Base-by-base conservation (phyloP, 2,888 invertebrate species). In the Unio pictorum region DNA sequence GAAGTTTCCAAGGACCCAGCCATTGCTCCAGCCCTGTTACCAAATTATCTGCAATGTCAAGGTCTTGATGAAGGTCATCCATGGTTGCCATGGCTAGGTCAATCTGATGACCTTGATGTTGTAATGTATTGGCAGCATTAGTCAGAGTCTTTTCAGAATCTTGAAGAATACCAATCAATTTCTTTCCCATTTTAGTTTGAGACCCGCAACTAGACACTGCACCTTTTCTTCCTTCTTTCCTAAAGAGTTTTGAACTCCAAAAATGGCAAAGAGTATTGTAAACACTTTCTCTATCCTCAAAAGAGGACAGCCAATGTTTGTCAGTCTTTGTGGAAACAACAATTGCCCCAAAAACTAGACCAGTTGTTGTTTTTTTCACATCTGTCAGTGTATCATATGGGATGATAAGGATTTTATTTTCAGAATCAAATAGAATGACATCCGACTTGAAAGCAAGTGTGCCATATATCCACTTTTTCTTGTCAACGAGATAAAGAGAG, bases 291-390 rank as follows among this genome's bases (percentile, higher is more conserved):
- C 81, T 72, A 55, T 85, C 81, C 8, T 76, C 60, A 56, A 87
- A 65, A 18, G 86, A 85, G 17, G 85, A 84, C 67, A 86, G 80
- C 87, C 86, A 86, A 34, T 79, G 72, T 57, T 75, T 80, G 15
- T 72, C 65, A 17, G 76, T 77, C 45, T 74, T 69, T 8, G 72
- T 74, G 18, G 72, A 73, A 1, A 72, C 68, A 11, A 86, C 60
- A 34, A 86, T 68, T 23, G 84, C 83, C 61, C 81, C 72, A 72
- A 79, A 87, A 17, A 87, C 71, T 17, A 84, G 62, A 54, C 81
- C 81, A 20, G 86, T 83, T 8, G 71, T 78, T 8, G 83, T 73
- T 71, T 82, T 85, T 62, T 77, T 81, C 1, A 86, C 74, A 17
- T 80, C 77, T 23, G 60, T 76, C 20, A 85, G 71, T 56, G 80